Evolutionary conservation across 1,140 invertebrate species (phyloP).

Genomic region (Aphaenogaster rudis): DNA sequence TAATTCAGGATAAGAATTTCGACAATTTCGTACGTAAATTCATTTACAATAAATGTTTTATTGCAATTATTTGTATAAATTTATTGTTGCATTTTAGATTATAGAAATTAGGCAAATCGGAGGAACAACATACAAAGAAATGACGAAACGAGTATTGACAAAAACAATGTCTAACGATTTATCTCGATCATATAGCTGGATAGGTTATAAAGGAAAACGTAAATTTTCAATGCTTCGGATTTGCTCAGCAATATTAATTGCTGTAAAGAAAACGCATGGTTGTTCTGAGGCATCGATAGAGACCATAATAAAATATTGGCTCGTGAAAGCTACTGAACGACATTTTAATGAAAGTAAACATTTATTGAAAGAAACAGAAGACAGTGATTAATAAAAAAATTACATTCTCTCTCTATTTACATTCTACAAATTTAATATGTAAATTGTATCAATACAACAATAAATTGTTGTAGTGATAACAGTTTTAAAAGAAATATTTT

Average conservation of each 20-base stretch:
- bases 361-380: too few species aligned
- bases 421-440: too few species aligned
- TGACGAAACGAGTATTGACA: not conserved
- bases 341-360: not conserved
- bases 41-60: not conserved
- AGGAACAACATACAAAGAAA: not conserved
- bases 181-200: not conserved
- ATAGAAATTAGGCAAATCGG: not conserved
- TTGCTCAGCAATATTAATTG: constrained; percentile 6
- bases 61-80: not conserved
- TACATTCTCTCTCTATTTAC: too few species aligned
- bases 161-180: constrained; percentile 4
- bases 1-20: not conserved
- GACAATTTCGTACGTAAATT: not conserved
- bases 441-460: too few species aligned
- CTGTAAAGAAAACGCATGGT: not conserved
- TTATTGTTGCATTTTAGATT: not conserved
- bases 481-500: too few species aligned
- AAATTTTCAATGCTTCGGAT: not conserved
- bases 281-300: not conserved
- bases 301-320: not conserved
- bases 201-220: not conserved
- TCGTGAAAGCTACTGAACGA: not conserved
- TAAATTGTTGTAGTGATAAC: too few species aligned
- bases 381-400: too few species aligned